Conservation (phyloP, 2,113 vertebrate species). For the Salvelinus alpinus region DNA sequence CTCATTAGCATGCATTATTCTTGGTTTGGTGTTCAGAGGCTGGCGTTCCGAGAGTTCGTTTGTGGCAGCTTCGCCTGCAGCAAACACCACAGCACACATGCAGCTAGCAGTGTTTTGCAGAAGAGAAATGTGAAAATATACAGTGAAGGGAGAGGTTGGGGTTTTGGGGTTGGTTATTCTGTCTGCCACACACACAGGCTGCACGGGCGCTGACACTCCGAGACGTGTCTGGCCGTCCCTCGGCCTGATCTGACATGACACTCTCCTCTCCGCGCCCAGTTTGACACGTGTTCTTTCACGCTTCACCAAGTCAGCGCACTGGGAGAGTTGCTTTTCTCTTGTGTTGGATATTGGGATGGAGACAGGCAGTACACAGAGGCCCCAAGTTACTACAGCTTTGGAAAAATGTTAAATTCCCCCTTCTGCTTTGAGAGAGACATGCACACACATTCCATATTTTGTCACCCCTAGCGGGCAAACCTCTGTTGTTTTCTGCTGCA, state of each 20-base stretch:
- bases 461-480: slow-evolving; percentile 11
- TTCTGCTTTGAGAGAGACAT: slow-evolving; percentile 43
- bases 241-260: slow-evolving; percentile 52
- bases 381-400: no score
- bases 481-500: slow-evolving; percentile 41
- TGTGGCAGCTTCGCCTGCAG: slow-evolving; percentile 45
- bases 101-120: slow-evolving; percentile 53
- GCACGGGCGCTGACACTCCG: no score
- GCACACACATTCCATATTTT: not conserved
- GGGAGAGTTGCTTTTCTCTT: not conserved
- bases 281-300: slow-evolving; percentile 47
- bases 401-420: not conserved
- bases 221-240: not conserved
- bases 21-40: slow-evolving; percentile 38
- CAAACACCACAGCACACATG: slow-evolving; percentile 52
- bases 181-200: slow-evolving; percentile 8
- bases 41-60: slow-evolving; percentile 19
- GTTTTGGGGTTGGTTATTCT: slow-evolving; percentile 1
- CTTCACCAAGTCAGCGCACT: slow-evolving; percentile 27
- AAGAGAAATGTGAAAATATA: slow-evolving; percentile 62
- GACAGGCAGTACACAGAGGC: no score
- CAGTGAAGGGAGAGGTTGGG: slow-evolving; percentile 30
- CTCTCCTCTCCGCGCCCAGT: slow-evolving; percentile 21
- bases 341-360: no score
- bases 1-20: slow-evolving; percentile 69